Evolutionary conservation across 2,113 vertebrate species (phyloP), one percentile per base, ranked within the genome.

Genomic region (Rynchops niger): DNA sequence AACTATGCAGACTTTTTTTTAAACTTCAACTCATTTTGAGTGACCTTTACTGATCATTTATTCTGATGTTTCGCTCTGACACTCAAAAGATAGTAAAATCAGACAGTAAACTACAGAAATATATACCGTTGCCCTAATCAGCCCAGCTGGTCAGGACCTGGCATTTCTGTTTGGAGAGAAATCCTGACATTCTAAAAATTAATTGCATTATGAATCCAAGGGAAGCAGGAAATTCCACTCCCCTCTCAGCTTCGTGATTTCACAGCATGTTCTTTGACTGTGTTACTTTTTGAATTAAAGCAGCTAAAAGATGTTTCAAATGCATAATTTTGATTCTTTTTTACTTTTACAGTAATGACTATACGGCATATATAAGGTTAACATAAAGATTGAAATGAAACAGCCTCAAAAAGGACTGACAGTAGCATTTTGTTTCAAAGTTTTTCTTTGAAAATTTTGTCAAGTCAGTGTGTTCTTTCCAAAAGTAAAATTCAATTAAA

Each of bases 11-110:
- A 21, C 62, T 30, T 22, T 82, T 83, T 83, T 32, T 3, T 1
- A 79, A 80, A 61, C 34, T 77, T 72, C 53, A 83, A 36, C 9
- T 81, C 6, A 59, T 92, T 94, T 83, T 36, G 27, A 58, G 84
- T 91, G 76, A 93, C 79, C 63, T 95, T 95, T 97, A 66, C 11
- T 63, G 55, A 80, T 92, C 17, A 81, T 83, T 86, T 83, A 67
- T 91, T 82, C 66, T 93, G 34, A 70, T 70, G 71, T 69, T 86
- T 94, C 71, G 23, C 45, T 91, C 38, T 58, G 63, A 38, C 32
- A 67, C 55, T 71, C 18, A 74, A 77, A 82, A 78, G 38, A 74
- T 14, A 50, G 40, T 58, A 88, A 93, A 90, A 88, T n/a, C 76
- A 77, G 50, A 70, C 47, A 52, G 40, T 22, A 90, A 94, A 73